These are phyloP conservation scores for Drosophila nikananu DNA, from an alignment of 1,140 invertebrate species.

Conservation along the genomic window DNA sequence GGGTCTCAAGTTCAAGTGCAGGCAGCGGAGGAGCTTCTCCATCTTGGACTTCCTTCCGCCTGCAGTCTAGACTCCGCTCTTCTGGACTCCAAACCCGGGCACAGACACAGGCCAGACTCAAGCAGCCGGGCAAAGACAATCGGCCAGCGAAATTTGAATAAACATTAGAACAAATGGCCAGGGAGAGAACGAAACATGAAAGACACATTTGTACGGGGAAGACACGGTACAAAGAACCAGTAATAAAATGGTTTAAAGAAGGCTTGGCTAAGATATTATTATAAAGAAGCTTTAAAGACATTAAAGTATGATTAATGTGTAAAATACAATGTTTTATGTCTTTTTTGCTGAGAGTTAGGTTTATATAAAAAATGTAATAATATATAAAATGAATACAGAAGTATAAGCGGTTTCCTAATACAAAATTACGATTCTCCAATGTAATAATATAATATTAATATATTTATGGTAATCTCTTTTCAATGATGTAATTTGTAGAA, in stretches of 20 bases:
- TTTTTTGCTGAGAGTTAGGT: too few relatives aligned
- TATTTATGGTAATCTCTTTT: too few relatives aligned
- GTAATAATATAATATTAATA: too few relatives aligned
- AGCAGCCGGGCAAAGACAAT: constrained; percentile 42
- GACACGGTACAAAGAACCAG: background rate
- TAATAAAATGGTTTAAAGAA: background rate
- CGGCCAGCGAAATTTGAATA: constrained; percentile 46
- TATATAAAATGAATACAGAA: too few relatives aligned
- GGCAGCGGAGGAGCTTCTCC: constrained; percentile 29
- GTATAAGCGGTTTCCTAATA: too few relatives aligned
- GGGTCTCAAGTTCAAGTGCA: constrained; percentile 62
- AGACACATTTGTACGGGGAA: constrained; percentile 27
- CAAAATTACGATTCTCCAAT: too few relatives aligned
- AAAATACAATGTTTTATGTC: too few relatives aligned
- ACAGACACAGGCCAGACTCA: constrained; percentile 27
- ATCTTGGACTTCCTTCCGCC: constrained; percentile 55
- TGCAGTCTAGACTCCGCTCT: constrained; percentile 40
- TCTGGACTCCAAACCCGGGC: constrained; percentile 6
- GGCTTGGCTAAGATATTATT: background rate
- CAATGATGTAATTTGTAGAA: too few relatives aligned
- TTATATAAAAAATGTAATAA: too few relatives aligned
- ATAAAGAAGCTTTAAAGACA: too few relatives aligned
- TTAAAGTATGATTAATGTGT: too few relatives aligned
- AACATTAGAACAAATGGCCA: constrained; percentile 39
- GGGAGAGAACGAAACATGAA: constrained; percentile 38